Evolutionary conservation across 2,113 vertebrate species (phyloP).

Genomic region (Ophiodon elongatus): DNA sequence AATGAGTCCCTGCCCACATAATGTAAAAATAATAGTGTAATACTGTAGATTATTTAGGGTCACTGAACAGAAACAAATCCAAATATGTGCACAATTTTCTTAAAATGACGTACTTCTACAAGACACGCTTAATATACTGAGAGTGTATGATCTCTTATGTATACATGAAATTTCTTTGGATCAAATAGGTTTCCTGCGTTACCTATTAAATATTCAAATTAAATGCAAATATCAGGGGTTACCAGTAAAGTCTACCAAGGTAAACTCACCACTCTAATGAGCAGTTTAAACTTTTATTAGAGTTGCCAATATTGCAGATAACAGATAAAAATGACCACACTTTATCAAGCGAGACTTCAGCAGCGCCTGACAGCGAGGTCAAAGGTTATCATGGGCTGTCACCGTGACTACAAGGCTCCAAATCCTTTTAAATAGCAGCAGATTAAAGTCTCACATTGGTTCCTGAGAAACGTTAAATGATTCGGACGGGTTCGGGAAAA

Average conservation of each 20-base stretch:
- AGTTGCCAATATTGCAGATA: no score
- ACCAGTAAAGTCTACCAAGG: neutral
- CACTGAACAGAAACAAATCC: neutral
- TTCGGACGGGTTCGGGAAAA: neutral
- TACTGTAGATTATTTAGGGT: neutral
- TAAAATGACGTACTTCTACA: neutral
- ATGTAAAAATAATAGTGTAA: neutral
- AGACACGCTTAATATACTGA: neutral
- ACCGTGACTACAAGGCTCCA: neutral
- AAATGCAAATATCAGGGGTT: neutral
- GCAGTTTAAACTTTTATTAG: neutral
- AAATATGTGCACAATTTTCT: neutral
- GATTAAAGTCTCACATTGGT: neutral
- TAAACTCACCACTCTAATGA: neutral
- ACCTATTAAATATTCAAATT: neutral
- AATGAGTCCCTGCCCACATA: neutral
- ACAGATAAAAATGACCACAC: neutral
- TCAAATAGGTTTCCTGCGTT: neutral
- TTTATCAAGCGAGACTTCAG: neutral
- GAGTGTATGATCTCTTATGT: neutral
- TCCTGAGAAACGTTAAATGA: neutral
- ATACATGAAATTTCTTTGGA: neutral
- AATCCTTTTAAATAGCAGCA: slow-evolving; percentile 3
- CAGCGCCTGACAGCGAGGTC: neutral
- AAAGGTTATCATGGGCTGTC: slow-evolving; percentile 35